Evolutionary conservation across 2,113 vertebrate species (phyloP), one percentile per base, ranked within the genome.

Genomic region (Lagopus leucura): DNA sequence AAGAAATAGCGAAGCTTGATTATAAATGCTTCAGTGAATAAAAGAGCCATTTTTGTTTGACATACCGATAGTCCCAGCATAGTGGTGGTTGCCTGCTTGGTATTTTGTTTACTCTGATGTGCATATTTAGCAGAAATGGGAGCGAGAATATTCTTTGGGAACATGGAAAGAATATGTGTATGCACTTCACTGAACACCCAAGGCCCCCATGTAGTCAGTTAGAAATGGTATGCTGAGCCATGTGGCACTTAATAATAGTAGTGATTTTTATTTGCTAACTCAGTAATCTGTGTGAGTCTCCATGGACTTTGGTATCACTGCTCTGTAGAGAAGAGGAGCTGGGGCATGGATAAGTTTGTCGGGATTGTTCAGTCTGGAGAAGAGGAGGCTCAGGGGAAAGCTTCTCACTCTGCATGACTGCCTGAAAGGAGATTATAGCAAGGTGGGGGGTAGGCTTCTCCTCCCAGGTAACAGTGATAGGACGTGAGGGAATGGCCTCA

Each of bases 91-190:
- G 91, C 64, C 75, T 63, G 78, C 69, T 94, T 25, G n/a, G 45
- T 75, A 80, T 86, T 96, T 95, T 94, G 75, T 94, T 93, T 92
- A 80, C 76, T 88, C 78, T 91, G 92, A 71, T 69, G 45, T 94
- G 78, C 78, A 50, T 79, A 83, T 87, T 93, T 93, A 88, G n/a
- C 48, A 90, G 71, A 92, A 92, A 77, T 81, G 45, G 54, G 71
- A 87, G 61, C 69, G 71, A 55, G 84, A 88, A 57, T 43, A 28
- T 43, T 79, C 40, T 91, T 64, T 50, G 25, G 28, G 64, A 89
- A 63, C 47, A 81, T 63, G 67, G 43, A 63, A 85, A 80, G 16
- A 50, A 66, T 64, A 47, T 40, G 48, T 71, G 19, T 19, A 12
- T 3, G 3, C 55, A 72, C 38, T 77, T 81, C 38, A 57, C 25